A percentile compares a stretch with the other conserved stretches of the same genome.
phyloP scores from a whole-genome alignment of 2,113 vertebrate species.

The Terrapene triunguis region DNA sequence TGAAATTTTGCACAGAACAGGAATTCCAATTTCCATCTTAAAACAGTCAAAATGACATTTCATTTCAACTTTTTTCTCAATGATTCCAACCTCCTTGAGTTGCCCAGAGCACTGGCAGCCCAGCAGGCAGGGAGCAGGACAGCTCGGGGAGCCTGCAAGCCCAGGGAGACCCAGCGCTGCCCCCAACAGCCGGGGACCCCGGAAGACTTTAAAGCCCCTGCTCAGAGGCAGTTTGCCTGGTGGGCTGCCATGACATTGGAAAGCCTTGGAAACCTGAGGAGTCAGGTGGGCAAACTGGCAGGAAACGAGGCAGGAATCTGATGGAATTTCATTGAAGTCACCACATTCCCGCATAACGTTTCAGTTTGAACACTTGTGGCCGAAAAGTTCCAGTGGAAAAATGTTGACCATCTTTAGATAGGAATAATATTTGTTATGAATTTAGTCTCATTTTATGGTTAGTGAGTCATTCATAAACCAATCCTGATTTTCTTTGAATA shows the following conservation, averaged over 20 bases:
- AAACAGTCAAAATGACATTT: neutral
- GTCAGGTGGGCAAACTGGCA: neutral
- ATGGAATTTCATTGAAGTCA: neutral
- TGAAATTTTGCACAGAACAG: neutral
- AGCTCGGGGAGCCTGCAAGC: neutral
- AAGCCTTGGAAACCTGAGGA: neutral
- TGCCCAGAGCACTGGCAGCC: neutral
- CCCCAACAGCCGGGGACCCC: neutral
- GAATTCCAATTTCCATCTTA: neutral
- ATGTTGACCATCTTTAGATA: neutral
- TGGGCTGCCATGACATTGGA: neutral
- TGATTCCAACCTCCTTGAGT: neutral
- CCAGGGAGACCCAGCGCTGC: neutral
- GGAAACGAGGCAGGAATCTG: neutral
- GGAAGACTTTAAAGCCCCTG: neutral
- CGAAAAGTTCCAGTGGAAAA: neutral
- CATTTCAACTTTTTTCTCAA: neutral
- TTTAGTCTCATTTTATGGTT: neutral
- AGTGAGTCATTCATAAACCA: neutral
- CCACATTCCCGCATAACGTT: neutral
- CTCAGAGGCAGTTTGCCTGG: neutral
- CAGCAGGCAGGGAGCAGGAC: neutral
- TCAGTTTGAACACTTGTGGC: neutral
- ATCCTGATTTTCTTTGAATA: too few relatives aligned
- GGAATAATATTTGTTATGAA: neutral